Evolutionary conservation across 1,140 invertebrate species (phyloP).

Genomic region (Paramacrobiotus metropolitanus): DNA sequence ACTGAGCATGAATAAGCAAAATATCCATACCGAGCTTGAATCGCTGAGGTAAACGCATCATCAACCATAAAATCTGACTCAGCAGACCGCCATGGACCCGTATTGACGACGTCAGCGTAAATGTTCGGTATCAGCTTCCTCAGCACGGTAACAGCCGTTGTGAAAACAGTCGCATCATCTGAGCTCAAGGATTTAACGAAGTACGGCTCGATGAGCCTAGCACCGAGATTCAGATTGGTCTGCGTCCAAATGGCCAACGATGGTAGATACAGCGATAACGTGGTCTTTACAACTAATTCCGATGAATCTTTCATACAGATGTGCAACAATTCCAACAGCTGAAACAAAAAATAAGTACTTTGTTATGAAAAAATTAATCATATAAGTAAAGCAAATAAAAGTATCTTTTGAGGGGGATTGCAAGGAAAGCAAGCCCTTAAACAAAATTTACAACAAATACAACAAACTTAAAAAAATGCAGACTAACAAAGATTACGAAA

Average conservation of each 20-base stretch:
- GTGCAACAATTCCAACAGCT: slow-evolving; percentile 33
- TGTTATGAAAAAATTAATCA: too few species aligned
- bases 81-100: neutral
- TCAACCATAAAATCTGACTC: slow-evolving; percentile 12
- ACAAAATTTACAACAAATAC: too few species aligned
- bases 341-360: too few species aligned
- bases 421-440: too few species aligned
- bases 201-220: slow-evolving; percentile 6
- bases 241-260: slow-evolving; percentile 35
- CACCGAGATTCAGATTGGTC: slow-evolving; percentile 14
- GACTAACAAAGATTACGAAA: too few species aligned
- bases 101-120: neutral
- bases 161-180: neutral
- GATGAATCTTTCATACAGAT: slow-evolving; percentile 29
- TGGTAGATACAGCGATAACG: slow-evolving; percentile 21
- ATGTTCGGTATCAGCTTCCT: neutral
- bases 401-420: too few species aligned
- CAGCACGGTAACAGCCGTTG: slow-evolving; percentile 11
- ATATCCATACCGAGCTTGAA: slow-evolving; percentile 12
- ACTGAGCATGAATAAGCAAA: neutral
- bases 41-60: slow-evolving; percentile 20
- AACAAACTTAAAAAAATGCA: too few species aligned
- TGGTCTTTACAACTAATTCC: slow-evolving; percentile 23
- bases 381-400: too few species aligned
- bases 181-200: neutral